A percentile compares a stretch with the other conserved stretches of the same genome.
Evolutionary conservation across 2,797 vertebrate species (phyloP).

Genomic region (Xiphorhynchus erythropygius): DNA sequence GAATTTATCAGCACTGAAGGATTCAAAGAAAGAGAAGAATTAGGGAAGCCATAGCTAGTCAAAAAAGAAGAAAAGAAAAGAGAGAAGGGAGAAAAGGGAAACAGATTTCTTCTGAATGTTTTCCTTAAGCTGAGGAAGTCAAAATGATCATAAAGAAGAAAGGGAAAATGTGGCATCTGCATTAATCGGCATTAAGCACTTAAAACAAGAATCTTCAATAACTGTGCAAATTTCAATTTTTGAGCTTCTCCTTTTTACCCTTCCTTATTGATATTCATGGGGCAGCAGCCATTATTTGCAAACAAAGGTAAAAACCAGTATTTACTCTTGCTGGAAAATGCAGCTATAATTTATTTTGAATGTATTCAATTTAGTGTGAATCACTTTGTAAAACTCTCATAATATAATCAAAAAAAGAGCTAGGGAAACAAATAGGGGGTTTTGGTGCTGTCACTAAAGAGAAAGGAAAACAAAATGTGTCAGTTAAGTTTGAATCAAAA

Average conservation of each 20-base stretch:
- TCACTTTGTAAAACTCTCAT: background rate
- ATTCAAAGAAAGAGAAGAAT: conserved; percentile 37
- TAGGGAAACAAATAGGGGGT: background rate
- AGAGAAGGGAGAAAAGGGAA: background rate
- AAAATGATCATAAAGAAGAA: conserved; percentile 52
- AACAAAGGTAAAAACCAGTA: conserved; percentile 46
- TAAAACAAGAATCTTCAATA: conserved; percentile 49
- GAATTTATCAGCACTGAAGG: conserved; percentile 56
- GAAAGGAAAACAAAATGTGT: background rate
- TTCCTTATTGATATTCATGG: conserved; percentile 52
- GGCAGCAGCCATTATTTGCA: conserved; percentile 39
- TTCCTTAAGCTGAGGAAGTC: conserved; percentile 50
- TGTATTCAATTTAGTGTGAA: conserved; percentile 21
- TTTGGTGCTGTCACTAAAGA: background rate
- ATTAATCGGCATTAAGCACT: conserved; percentile 54
- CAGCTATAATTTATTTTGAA: conserved; percentile 53
- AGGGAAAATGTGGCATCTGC: conserved; percentile 35
- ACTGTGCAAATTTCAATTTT: conserved; percentile 53
- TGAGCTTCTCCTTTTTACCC: conserved; percentile 32
- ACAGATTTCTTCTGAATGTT: conserved; percentile 43
- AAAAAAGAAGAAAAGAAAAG: conserved; percentile 7
- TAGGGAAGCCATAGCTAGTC: background rate
- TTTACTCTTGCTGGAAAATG: conserved; percentile 57
- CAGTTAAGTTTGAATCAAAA: background rate
- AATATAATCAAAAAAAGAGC: background rate